Percentiles rank a stretch among this genome's conserved stretches.
These are phyloP conservation scores for Hymenochirus boettgeri DNA, from an alignment of 2,113 vertebrate genomes.

Conservation along the genomic window DNA sequence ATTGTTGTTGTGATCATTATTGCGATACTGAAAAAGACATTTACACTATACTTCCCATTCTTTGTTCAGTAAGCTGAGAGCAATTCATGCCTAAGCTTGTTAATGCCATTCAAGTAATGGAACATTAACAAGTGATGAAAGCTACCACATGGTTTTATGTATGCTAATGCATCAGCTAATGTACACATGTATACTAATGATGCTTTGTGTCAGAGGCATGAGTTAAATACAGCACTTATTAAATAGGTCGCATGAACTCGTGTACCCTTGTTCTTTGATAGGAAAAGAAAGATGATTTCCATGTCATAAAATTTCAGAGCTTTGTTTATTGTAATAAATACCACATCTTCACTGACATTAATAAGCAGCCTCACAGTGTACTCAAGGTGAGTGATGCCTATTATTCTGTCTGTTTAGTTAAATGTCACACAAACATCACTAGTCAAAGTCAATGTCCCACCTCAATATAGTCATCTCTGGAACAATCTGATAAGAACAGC, in stretches of 20 bases:
- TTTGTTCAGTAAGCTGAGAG: not conserved
- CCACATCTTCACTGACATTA: slow-evolving; percentile 7
- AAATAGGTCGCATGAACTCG: slow-evolving; percentile 8
- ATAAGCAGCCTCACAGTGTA: slow-evolving; percentile 2
- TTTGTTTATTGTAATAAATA: slow-evolving; percentile 17
- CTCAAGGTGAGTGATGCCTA: not conserved
- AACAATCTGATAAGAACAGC: not conserved
- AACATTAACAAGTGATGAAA: slow-evolving; percentile 12
- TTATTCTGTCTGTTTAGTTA: slow-evolving; percentile 15
- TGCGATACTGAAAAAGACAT: not conserved
- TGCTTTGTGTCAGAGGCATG: slow-evolving; percentile 17
- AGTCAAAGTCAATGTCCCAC: not conserved
- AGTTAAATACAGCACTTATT: slow-evolving; percentile 8
- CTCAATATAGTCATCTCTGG: not conserved
- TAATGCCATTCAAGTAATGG: slow-evolving; percentile 14
- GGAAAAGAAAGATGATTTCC: slow-evolving; percentile 14
- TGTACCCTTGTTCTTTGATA: slow-evolving; percentile 8
- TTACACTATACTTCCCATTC: not conserved
- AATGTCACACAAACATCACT: slow-evolving; percentile 7
- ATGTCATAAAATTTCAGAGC: slow-evolving; percentile 1
- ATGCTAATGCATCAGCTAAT: slow-evolving; percentile 25
- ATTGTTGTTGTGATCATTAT: not conserved
- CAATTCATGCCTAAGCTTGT: slow-evolving; percentile 10
- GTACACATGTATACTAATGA: slow-evolving; percentile 4
- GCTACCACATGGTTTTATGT: not conserved